Evolutionary conservation across 2,797 vertebrate genomes (phyloP).

Genomic region (Propithecus perrieri): DNA sequence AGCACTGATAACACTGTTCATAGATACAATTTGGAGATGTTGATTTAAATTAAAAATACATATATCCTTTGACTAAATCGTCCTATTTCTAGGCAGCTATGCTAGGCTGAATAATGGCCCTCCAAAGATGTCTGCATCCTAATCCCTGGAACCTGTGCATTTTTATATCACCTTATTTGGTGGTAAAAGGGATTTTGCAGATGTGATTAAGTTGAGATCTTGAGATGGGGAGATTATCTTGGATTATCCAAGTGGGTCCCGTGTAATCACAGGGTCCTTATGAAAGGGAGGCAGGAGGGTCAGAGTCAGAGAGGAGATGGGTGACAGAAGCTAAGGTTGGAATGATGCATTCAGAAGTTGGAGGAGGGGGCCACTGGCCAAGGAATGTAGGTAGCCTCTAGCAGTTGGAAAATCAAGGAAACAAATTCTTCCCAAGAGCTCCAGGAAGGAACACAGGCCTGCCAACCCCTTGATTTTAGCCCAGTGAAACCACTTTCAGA

Average conservation of each 20-base stretch:
- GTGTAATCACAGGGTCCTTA: background rate
- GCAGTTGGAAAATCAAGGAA: background rate
- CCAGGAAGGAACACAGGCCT: background rate
- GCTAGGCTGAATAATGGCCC: background rate
- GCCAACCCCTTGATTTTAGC: background rate
- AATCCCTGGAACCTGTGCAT: background rate
- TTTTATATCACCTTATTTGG: background rate
- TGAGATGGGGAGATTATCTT: background rate
- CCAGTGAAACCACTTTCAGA: background rate
- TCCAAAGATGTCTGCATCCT: background rate
- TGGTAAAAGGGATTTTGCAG: background rate
- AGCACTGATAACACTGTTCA: background rate
- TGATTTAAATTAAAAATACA: background rate
- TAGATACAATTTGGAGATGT: background rate
- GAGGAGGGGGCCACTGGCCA: background rate
- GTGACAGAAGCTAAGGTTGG: background rate
- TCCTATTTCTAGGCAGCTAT: background rate
- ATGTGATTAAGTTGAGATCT: background rate
- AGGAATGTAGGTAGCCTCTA: background rate
- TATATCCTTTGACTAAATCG: background rate
- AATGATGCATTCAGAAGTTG: background rate
- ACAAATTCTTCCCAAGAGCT: background rate
- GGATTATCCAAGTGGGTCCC: background rate
- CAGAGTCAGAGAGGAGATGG: background rate
- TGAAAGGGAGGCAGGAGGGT: background rate